These are phyloP conservation scores for Procambarus clarkii DNA, from an alignment of 1,140 invertebrate genomes.

Conservation along the genomic window DNA sequence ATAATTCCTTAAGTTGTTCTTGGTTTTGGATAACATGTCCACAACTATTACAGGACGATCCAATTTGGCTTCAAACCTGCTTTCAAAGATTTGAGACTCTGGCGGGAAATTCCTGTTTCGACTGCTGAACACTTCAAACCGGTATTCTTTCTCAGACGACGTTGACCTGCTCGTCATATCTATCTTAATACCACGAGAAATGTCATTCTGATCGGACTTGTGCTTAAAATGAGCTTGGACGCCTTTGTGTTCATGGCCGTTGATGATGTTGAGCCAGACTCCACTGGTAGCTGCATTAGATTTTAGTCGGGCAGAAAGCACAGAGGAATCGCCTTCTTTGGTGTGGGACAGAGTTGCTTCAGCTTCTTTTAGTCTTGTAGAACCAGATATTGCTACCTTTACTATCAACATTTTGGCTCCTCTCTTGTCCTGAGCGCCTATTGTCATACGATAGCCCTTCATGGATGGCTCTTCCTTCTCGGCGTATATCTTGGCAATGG, in stretches of 20 bases:
- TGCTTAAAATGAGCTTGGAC: constrained; percentile 6
- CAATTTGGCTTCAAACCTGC: neutral
- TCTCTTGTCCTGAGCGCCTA: neutral
- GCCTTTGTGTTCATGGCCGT: neutral
- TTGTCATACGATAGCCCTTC: constrained; percentile 23
- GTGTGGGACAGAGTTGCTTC: constrained; percentile 1
- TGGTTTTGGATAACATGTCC: neutral
- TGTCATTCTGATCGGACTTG: neutral
- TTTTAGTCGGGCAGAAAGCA: neutral
- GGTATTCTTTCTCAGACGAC: neutral
- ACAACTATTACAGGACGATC: neutral
- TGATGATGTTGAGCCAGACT: constrained; percentile 2
- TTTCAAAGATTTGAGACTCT: neutral
- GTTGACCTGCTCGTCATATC: neutral
- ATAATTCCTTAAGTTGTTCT: neutral
- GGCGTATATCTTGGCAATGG: neutral
- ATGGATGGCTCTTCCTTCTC: constrained; percentile 23
- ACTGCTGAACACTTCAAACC: neutral
- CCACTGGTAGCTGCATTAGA: neutral
- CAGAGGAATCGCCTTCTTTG: neutral
- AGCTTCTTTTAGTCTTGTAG: neutral
- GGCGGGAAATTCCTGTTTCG: neutral
- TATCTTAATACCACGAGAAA: neutral
- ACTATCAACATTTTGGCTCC: neutral
- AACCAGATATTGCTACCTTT: constrained; percentile 25